These are phyloP conservation scores for Alviniconcha marisindica DNA, from an alignment of 1,140 invertebrate genomes.

Conservation along the genomic window DNA sequence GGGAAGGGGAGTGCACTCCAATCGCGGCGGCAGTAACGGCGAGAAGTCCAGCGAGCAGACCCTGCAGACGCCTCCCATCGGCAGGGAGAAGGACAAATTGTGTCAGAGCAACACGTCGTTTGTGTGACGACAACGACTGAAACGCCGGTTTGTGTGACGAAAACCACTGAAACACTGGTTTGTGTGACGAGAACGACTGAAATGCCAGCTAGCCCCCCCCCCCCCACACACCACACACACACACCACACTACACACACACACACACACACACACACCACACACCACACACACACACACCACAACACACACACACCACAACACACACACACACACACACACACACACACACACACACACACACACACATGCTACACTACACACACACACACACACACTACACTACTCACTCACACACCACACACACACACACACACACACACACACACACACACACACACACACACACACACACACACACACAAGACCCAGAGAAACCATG, in stretches of 20 bases:
- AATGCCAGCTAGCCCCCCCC: no score
- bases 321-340: neutral
- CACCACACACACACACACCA: neutral
- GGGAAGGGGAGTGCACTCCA: neutral
- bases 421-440: neutral
- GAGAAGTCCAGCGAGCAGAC: neutral
- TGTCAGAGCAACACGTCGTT: constrained; percentile 26
- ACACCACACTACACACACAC: no score
- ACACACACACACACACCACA: no score
- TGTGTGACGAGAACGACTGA: neutral
- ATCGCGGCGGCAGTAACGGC: neutral
- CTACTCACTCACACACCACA: neutral
- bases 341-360: neutral
- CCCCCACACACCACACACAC: no score
- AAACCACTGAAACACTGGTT: neutral
- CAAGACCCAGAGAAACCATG: no score
- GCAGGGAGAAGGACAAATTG: constrained; percentile 22
- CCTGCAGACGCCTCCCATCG: neutral
- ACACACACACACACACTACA: neutral
- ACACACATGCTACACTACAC: neutral
- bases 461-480: constrained; percentile 3
- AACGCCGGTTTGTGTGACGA: no score
- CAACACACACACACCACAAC: neutral
- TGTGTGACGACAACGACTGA: neutral
- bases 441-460: constrained; percentile 12